Base-by-base conservation (phyloP, 2,888 invertebrate genomes). In the Megamerina dolium region DNA sequence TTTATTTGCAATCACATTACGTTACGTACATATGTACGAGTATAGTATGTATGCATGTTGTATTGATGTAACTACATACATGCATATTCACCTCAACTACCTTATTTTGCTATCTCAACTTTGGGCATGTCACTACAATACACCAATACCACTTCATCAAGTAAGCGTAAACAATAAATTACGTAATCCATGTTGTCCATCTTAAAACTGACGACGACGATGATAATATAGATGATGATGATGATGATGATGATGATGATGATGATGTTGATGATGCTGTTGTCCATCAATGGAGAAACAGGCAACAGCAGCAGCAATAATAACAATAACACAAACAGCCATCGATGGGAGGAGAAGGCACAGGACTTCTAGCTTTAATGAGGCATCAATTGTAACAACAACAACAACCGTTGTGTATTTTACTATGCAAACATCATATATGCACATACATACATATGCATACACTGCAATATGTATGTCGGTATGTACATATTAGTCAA, bases 131-230 rank as follows among this genome's bases (percentile, higher is more conserved):
- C 55, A 54, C 50, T 53, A 55, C 45, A 47, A 49, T 48, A 51
- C 52, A 50, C 48, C 47, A 51, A 54, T 54, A 53, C 51, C 50
- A 53, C 55, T 54, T 55, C 56, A 56, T 55, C 55, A 56, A 51
- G 61, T 56, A 53, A 46, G 49, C 52, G 48, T 59, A 58, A 64
- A 61, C 65, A 59, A 66, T 66, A 65, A 65, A 66, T 65, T 65
- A 65, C 66, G 62, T 64, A 66, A 65, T 66, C 63, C 61, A 57
- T 59, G 56, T 54, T 49, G 62, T 63, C 60, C 63, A 58, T 57
- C 43, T 43, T 37, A 26, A 31, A 9, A 48, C 48, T 45, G 45
- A 48, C 48, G 51, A 45, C 45, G 47, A 45, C 46, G 42, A 50
- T 47, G 46, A 49, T 46, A 43, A 43, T 23, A 20, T 27, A 19